phyloP scores from a whole-genome alignment of 2,888 invertebrate genomes.

The Drosophila koepferae region DNA sequence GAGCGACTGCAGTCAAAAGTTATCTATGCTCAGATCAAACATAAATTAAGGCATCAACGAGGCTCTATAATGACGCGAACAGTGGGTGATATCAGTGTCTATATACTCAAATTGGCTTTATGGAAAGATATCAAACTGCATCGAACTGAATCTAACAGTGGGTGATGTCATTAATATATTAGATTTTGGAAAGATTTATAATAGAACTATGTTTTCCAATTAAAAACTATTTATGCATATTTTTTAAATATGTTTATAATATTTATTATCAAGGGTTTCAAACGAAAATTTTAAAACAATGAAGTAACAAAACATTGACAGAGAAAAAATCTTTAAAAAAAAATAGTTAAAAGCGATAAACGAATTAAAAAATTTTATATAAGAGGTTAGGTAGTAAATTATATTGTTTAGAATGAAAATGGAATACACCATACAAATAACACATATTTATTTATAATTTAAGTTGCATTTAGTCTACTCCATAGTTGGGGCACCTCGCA shows the following conservation, averaged over 20 bases:
- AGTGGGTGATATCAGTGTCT: constrained; percentile 1
- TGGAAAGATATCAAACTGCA: not conserved
- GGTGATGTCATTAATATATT: not conserved
- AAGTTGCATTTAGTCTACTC: not conserved
- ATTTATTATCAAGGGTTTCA: no score
- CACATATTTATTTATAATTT: not conserved
- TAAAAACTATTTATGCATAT: no score
- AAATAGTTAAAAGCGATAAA: no score
- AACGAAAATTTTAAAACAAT: no score
- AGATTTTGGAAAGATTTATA: not conserved
- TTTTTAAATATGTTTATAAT: no score
- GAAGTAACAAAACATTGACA: no score
- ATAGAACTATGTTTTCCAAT: no score
- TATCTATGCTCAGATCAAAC: constrained; percentile 47
- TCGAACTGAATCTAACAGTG: not conserved
- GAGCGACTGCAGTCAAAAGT: constrained; percentile 46
- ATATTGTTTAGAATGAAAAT: no score
- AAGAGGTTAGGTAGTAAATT: no score
- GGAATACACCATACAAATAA: not conserved
- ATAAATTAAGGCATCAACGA: constrained; percentile 24
- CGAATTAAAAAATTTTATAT: no score
- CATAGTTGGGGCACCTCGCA: constrained; percentile 34
- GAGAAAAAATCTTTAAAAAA: no score
- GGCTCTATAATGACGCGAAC: not conserved
- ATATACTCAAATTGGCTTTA: not conserved